A percentile compares a stretch with the other conserved stretches of the same genome.
These are phyloP conservation scores for Arion vulgaris DNA, from an alignment of 1,140 invertebrate genomes.

Conservation along the genomic window DNA sequence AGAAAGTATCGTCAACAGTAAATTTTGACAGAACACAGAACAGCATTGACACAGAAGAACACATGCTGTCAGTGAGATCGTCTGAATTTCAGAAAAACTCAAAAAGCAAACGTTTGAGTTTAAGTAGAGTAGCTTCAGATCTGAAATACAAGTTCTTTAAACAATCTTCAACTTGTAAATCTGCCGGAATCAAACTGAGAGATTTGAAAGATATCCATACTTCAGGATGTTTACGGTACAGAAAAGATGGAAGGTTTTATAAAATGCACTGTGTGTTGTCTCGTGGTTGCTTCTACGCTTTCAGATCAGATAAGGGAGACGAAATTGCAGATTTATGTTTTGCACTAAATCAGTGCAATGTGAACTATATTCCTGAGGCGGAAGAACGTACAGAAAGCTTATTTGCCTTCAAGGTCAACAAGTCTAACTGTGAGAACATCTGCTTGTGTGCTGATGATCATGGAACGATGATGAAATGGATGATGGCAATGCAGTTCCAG, in stretches of 20 bases:
- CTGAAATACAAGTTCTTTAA: conserved; percentile 56
- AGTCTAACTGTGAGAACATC: conserved; percentile 53
- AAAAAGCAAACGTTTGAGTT: conserved; percentile 43
- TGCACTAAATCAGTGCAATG: conserved; percentile 49
- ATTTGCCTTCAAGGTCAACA: conserved; percentile 59
- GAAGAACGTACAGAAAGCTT: conserved; percentile 49
- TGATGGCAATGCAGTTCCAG: conserved; percentile 58
- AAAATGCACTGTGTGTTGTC: conserved; percentile 58
- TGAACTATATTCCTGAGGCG: conserved; percentile 48
- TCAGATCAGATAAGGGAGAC: conserved; percentile 50
- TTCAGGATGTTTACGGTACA: conserved; percentile 53
- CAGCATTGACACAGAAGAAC: not conserved
- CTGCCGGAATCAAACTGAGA: conserved; percentile 43
- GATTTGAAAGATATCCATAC: conserved; percentile 50
- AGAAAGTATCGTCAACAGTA: too few species aligned
- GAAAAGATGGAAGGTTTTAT: conserved; percentile 51
- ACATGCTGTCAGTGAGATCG: conserved; percentile 31
- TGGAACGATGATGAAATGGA: conserved; percentile 52
- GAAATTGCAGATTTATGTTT: conserved; percentile 49
- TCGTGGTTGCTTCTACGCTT: conserved; percentile 59
- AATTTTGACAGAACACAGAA: not conserved
- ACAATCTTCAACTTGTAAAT: conserved; percentile 2
- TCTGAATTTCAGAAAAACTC: conserved; percentile 47
- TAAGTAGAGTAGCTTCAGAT: conserved; percentile 54
- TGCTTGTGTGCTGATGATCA: conserved; percentile 53